Evolutionary conservation across 2,888 invertebrate species (phyloP).

Genomic region (Myopa tessellatipennis): DNA sequence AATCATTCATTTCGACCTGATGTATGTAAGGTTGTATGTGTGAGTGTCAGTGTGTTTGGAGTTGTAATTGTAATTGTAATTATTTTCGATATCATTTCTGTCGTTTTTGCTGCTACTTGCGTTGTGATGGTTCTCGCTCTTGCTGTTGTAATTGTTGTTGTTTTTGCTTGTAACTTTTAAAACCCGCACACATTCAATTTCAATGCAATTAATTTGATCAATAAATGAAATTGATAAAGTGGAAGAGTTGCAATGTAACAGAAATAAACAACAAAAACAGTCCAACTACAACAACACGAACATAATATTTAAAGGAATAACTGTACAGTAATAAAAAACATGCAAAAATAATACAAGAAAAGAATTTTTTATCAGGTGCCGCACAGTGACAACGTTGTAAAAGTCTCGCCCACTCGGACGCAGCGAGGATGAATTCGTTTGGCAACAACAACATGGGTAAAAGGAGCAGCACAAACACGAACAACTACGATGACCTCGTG

Average conservation of each 20-base stretch:
- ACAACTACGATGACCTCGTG: background rate
- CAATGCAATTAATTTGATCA: constrained; percentile 52
- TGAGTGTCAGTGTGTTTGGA: too few relatives aligned
- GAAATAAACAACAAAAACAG: background rate
- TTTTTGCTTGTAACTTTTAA: constrained; percentile 35
- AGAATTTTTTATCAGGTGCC: too few relatives aligned
- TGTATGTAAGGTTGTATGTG: too few relatives aligned
- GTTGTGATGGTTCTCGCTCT: constrained; percentile 34
- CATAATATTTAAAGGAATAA: background rate
- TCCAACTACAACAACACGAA: background rate
- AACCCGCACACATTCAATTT: constrained; percentile 47
- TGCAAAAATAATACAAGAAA: too few relatives aligned
- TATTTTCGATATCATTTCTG: too few relatives aligned
- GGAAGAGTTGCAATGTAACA: constrained; percentile 1
- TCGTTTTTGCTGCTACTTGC: background rate
- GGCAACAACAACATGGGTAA: background rate
- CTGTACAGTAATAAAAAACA: too few relatives aligned
- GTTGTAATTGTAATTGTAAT: too few relatives aligned
- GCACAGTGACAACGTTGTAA: too few relatives aligned
- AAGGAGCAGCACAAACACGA: background rate
- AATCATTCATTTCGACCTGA: too few relatives aligned
- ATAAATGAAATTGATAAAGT: constrained; percentile 48
- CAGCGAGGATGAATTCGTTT: too few relatives aligned
- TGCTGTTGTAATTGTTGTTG: constrained; percentile 16
- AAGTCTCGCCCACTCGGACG: too few relatives aligned